Evolutionary conservation across 2,888 invertebrate genomes (phyloP).

Genomic region (Nemoura dubitans): DNA sequence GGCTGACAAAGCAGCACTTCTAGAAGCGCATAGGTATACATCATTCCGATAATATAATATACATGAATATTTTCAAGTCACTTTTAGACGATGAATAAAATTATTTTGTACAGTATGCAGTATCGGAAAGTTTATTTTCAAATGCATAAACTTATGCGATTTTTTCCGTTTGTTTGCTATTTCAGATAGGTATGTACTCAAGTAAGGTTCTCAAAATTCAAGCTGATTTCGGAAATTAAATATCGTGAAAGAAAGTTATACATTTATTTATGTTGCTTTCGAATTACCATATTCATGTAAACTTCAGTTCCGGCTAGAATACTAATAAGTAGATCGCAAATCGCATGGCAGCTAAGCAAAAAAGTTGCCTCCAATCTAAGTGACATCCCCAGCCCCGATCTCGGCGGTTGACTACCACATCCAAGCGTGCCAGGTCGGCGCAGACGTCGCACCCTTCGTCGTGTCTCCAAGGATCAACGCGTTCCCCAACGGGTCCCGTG

Average conservation of each 20-base stretch:
- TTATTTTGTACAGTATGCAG: not conserved
- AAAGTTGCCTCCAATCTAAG: not conserved
- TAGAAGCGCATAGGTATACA: not conserved
- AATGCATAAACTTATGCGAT: not conserved
- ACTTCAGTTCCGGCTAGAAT: not conserved
- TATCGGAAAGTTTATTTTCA: not conserved
- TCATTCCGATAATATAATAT: not conserved
- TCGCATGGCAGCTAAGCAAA: not conserved
- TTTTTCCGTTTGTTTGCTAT: not conserved
- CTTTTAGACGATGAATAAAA: not conserved
- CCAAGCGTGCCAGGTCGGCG: too few relatives aligned
- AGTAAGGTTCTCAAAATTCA: not conserved
- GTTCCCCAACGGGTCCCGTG: too few relatives aligned
- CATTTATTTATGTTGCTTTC: not conserved
- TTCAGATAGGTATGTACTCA: not conserved
- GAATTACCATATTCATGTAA: not conserved
- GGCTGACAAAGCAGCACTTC: not conserved
- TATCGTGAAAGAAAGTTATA: not conserved
- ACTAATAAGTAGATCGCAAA: not conserved
- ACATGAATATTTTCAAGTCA: not conserved
- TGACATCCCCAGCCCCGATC: not conserved
- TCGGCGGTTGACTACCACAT: too few relatives aligned
- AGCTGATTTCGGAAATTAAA: not conserved
- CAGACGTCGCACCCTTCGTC: too few relatives aligned
- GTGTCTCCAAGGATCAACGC: too few relatives aligned